phyloP scores from a whole-genome alignment of 1,140 invertebrate species.

The Penaeus indicus region DNA sequence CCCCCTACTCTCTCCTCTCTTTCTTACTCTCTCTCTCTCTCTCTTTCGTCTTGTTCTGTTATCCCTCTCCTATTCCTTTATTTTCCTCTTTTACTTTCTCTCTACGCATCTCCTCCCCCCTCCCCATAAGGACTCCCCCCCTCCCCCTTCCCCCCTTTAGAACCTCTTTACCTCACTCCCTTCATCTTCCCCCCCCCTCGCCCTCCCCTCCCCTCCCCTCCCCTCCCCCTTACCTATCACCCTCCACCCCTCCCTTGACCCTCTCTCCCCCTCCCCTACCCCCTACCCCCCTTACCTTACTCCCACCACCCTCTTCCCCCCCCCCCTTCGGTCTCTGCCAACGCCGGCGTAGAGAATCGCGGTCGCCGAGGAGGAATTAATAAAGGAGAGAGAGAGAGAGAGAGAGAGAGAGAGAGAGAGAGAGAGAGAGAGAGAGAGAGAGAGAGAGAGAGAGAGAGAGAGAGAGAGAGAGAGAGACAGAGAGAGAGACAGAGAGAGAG shows the following conservation, averaged over 20 bases:
- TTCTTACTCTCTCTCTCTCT: slow-evolving; percentile 7
- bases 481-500: neutral
- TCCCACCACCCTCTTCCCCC: neutral
- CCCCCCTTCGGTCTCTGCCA: too few species aligned
- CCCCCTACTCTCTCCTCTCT: neutral
- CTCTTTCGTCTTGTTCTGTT: slow-evolving; percentile 7
- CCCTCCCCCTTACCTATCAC: neutral
- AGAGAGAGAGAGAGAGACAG: too few species aligned
- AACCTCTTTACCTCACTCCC: too few species aligned
- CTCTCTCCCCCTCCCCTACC: neutral
- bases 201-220: neutral
- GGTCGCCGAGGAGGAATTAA: too few species aligned
- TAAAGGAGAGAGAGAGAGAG: too few species aligned
- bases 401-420: too few species aligned
- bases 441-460: too few species aligned
- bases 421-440: too few species aligned
- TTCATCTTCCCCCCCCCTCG: neutral
- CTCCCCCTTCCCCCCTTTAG: too few species aligned
- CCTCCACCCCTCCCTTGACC: neutral
- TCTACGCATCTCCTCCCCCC: neutral
- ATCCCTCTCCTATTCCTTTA: neutral
- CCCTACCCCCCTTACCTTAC: neutral
- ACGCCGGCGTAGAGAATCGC: too few species aligned
- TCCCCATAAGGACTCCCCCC: neutral
- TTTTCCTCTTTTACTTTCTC: neutral